Evolutionary conservation across 2,113 vertebrate species (phyloP).

Genomic region (Trochalopteron elliotii): DNA sequence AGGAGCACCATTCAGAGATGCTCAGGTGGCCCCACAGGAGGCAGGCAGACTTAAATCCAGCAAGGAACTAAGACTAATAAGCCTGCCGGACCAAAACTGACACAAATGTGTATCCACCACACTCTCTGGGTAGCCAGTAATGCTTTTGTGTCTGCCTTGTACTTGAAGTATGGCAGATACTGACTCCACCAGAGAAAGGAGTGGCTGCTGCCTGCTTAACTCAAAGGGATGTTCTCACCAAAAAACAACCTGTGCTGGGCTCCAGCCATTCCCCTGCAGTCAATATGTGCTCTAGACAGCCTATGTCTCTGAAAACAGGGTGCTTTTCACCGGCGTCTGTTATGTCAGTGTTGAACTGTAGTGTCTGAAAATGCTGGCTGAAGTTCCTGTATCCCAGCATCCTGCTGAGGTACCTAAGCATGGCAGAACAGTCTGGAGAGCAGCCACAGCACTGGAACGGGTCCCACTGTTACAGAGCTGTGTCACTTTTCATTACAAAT

Average conservation of each 20-base stretch:
- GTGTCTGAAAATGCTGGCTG: constrained; percentile 31
- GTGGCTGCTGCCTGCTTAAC: background rate
- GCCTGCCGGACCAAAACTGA: background rate
- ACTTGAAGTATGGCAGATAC: background rate
- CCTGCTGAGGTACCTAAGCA: background rate
- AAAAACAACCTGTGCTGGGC: background rate
- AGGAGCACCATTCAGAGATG: background rate
- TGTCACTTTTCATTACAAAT: constrained; percentile 11
- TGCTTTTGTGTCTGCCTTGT: background rate
- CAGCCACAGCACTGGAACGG: background rate
- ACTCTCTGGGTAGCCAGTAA: background rate
- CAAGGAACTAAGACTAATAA: background rate
- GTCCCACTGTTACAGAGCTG: background rate
- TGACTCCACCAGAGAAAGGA: background rate
- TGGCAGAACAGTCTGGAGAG: background rate
- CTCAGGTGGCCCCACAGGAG: background rate
- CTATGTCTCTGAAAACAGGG: background rate
- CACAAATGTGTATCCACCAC: background rate
- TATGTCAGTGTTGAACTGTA: background rate
- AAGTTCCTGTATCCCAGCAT: background rate
- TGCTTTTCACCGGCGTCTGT: background rate
- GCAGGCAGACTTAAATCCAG: background rate
- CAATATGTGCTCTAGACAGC: background rate
- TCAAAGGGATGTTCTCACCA: background rate
- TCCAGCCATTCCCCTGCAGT: background rate